Percentiles rank a stretch among this genome's conserved stretches.
Evolutionary conservation across 2,888 invertebrate species (phyloP).

Genomic region (Polymixis lichenea): DNA sequence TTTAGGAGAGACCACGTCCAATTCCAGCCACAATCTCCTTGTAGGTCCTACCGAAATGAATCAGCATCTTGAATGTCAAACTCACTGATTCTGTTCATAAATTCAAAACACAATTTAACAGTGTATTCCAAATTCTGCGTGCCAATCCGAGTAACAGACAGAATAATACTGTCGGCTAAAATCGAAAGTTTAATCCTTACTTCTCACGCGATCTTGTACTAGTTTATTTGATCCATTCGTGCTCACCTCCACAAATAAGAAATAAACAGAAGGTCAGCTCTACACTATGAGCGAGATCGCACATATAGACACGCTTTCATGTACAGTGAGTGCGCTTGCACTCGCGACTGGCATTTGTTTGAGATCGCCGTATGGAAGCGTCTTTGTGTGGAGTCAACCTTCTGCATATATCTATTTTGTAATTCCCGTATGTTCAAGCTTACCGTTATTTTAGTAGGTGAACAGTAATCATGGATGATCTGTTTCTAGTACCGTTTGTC

Average conservation of each 20-base stretch:
- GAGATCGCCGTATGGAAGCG: too few relatives aligned
- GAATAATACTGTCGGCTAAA: constrained; percentile 45
- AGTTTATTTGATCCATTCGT: constrained; percentile 30
- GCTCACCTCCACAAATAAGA: not conserved
- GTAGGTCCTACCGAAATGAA: too few relatives aligned
- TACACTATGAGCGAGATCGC: not conserved
- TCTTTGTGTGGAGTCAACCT: not conserved
- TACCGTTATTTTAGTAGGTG: constrained; percentile 43
- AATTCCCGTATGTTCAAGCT: constrained; percentile 27
- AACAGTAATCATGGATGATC: constrained; percentile 25
- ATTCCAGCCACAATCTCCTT: not conserved
- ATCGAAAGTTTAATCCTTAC: constrained; percentile 59
- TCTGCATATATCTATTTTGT: constrained; percentile 1
- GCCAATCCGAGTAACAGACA: constrained; percentile 27
- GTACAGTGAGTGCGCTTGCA: not conserved
- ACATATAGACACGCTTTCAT: not conserved
- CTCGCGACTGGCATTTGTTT: not conserved
- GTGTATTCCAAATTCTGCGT: constrained; percentile 45
- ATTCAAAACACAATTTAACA: constrained; percentile 8
- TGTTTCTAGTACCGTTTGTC: constrained; percentile 51
- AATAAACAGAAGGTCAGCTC: constrained; percentile 16
- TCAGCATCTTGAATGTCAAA: not conserved
- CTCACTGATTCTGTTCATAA: not conserved
- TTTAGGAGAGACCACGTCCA: not conserved
- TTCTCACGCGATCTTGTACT: constrained; percentile 57